phyloP scores from a whole-genome alignment of 2,797 vertebrate species.

The Epinephelus coioides region DNA sequence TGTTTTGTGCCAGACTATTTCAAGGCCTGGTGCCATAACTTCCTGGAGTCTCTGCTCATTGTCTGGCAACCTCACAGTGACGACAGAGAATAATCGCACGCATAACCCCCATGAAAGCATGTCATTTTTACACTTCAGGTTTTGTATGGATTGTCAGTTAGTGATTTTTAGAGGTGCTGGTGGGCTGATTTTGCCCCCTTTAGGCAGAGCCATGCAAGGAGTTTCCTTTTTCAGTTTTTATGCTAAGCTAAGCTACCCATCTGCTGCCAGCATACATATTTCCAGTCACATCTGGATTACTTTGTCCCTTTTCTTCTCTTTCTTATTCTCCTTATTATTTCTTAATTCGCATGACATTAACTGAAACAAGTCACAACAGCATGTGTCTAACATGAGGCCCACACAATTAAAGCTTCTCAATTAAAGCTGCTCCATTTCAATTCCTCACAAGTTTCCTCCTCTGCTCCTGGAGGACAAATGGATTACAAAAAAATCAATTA shows the following conservation, averaged over 20 bases:
- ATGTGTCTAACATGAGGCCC: constrained; percentile 1
- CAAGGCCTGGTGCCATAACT: neutral
- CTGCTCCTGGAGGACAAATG: constrained; percentile 39
- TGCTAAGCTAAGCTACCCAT: neutral
- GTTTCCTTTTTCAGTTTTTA: neutral
- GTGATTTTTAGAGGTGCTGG: neutral
- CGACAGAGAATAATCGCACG: neutral
- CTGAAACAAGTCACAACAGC: constrained; percentile 15
- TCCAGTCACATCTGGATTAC: neutral
- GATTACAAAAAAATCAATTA: constrained; percentile 54
- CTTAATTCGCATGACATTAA: constrained; percentile 5
- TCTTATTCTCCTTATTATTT: constrained; percentile 8
- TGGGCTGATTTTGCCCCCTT: neutral
- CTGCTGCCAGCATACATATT: neutral
- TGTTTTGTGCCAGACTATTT: neutral
- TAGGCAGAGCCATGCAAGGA: neutral
- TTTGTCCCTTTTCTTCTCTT: neutral
- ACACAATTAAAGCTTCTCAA: constrained; percentile 22
- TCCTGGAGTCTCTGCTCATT: constrained; percentile 1
- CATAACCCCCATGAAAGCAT: neutral
- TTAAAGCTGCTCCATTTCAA: constrained; percentile 38
- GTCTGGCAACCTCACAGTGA: neutral
- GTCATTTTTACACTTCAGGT: neutral
- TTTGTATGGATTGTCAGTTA: neutral
- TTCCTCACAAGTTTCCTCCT: constrained; percentile 30